Percentiles rank a stretch among this genome's conserved stretches.
Conservation (phyloP, 2,797 vertebrate species). For the Cynopterus sphinx region DNA sequence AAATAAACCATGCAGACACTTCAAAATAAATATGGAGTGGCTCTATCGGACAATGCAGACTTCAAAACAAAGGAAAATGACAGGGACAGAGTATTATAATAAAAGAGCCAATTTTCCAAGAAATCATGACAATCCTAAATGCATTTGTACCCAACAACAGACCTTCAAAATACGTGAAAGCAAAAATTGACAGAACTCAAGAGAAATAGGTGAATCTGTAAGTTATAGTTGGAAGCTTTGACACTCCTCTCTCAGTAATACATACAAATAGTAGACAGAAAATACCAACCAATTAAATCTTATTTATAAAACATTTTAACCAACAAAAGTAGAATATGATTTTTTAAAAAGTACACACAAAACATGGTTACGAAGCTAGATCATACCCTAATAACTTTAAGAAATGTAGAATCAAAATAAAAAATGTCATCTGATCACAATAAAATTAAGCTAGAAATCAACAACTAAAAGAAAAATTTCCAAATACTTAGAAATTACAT, state of each 20-base stretch:
- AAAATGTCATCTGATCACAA: constrained; percentile 7
- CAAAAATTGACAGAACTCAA: constrained; percentile 28
- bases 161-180: background rate
- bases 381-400: background rate
- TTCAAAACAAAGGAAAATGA: background rate
- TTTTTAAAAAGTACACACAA: constrained; percentile 8
- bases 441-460: constrained; percentile 40
- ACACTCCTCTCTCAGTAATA: background rate
- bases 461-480: background rate
- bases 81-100: background rate
- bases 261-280: background rate
- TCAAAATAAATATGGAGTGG: background rate
- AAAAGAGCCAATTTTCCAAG: background rate
- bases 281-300: background rate
- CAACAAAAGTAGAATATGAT: constrained; percentile 9
- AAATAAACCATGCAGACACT: background rate
- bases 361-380: background rate
- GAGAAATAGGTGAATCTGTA: background rate
- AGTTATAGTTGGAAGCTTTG: background rate
- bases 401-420: constrained; percentile 41
- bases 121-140: background rate
- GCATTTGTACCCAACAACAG: background rate
- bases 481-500: background rate
- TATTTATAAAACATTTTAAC: constrained; percentile 47
- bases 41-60: background rate